Evolutionary conservation across 1,140 invertebrate species (phyloP).

Genomic region (Rhagoletis zephyria): DNA sequence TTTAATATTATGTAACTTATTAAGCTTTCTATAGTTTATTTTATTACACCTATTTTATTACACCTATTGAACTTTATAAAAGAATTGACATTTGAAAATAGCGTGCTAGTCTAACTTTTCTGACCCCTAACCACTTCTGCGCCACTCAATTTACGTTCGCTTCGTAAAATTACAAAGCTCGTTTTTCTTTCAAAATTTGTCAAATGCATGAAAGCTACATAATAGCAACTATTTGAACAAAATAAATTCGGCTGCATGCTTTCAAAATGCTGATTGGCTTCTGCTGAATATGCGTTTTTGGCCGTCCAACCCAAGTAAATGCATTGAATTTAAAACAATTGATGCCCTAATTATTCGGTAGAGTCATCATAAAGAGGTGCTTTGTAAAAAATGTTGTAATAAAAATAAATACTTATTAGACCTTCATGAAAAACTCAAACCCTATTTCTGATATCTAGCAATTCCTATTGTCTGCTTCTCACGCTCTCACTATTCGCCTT

Average conservation of each 20-base stretch:
- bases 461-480: not conserved
- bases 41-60: not conserved
- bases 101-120: too few relatives aligned
- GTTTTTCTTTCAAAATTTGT: not conserved
- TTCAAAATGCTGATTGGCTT: slow-evolving; percentile 18
- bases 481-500: not conserved
- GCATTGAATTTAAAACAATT: slow-evolving; percentile 6
- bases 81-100: not conserved
- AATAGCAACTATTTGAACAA: not conserved
- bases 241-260: not conserved
- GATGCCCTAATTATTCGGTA: not conserved
- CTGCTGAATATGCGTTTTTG: not conserved
- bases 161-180: not conserved
- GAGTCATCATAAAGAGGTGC: not conserved
- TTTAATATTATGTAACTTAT: not conserved
- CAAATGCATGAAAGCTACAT: not conserved
- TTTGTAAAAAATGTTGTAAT: not conserved
- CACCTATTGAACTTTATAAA: not conserved
- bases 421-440: not conserved
- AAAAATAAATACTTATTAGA: not conserved
- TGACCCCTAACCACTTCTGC: not conserved
- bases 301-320: not conserved
- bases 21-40: not conserved
- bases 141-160: not conserved
- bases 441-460: not conserved